Conservation (phyloP, 2,888 invertebrate species). For the Matsumyia berberina region DNA sequence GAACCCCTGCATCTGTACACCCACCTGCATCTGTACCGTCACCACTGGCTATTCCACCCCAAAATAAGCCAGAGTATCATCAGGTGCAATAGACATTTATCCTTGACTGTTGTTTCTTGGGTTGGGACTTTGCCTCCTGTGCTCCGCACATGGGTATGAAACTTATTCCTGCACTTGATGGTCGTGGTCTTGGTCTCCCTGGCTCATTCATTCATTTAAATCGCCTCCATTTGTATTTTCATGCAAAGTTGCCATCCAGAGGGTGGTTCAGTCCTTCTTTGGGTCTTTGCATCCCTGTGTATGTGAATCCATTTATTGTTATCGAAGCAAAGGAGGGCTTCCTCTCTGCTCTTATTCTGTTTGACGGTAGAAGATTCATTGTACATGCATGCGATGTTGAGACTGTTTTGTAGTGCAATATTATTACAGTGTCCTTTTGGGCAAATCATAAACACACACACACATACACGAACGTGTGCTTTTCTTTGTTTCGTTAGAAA, state of each 20-base stretch:
- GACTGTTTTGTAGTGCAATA: conserved; percentile 33
- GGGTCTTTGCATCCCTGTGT: background rate
- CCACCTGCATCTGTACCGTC: no score
- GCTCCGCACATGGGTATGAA: conserved; percentile 24
- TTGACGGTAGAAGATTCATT: conserved; percentile 25
- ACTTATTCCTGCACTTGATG: conserved; percentile 61
- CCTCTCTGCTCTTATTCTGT: conserved; percentile 28
- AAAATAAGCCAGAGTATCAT: conserved; percentile 32
- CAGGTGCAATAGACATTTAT: conserved; percentile 59
- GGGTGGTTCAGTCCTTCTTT: conserved; percentile 22
- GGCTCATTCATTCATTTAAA: conserved; percentile 55
- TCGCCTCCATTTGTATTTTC: conserved; percentile 42
- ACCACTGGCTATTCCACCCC: no score
- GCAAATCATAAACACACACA: conserved; percentile 12
- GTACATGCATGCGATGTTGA: conserved; percentile 7
- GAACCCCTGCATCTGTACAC: no score
- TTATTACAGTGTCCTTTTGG: conserved; percentile 40
- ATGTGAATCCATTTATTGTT: conserved; percentile 1
- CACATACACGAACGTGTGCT: background rate
- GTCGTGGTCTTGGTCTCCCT: conserved; percentile 32
- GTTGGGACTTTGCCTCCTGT: conserved; percentile 13
- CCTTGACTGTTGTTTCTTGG: conserved; percentile 53
- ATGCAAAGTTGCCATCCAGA: conserved; percentile 34
- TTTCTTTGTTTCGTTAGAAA: conserved; percentile 10
- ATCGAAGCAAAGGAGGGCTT: background rate